phyloP scores from a whole-genome alignment of 2,888 invertebrate species.

The Deroplatys truncata region DNA sequence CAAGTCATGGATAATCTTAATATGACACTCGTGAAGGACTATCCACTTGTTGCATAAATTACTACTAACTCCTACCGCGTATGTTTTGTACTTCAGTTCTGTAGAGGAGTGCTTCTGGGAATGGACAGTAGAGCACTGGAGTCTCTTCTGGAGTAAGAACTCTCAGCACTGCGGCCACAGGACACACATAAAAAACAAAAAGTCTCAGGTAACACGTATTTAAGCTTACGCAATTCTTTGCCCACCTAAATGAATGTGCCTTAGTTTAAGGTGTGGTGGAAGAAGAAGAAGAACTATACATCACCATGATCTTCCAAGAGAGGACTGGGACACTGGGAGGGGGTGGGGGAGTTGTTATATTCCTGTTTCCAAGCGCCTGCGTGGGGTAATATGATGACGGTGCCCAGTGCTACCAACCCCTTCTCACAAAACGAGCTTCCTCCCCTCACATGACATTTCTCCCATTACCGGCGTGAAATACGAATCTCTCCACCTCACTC shows the following conservation, averaged over 20 bases:
- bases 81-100: no score
- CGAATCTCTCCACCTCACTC: constrained; percentile 29
- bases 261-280: background rate
- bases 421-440: constrained; percentile 13
- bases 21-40: no score
- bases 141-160: no score
- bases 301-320: background rate
- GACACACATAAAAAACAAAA: background rate
- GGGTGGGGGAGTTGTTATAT: background rate
- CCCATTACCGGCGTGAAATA: constrained; percentile 29
- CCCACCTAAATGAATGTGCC: background rate
- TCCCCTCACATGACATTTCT: constrained; percentile 23
- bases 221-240: background rate
- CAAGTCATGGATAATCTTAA: no score
- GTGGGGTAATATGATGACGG: background rate
- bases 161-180: background rate
- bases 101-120: background rate
- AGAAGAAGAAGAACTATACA: background rate
- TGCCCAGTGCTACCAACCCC: constrained; percentile 5
- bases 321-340: background rate
- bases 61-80: no score
- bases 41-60: no score
- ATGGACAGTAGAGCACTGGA: background rate
- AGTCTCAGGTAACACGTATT: background rate
- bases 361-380: background rate